Percentiles rank a stretch among this genome's conserved stretches.
phyloP scores from a whole-genome alignment of 2,797 vertebrate genomes.

The Furcifer pardalis region DNA sequence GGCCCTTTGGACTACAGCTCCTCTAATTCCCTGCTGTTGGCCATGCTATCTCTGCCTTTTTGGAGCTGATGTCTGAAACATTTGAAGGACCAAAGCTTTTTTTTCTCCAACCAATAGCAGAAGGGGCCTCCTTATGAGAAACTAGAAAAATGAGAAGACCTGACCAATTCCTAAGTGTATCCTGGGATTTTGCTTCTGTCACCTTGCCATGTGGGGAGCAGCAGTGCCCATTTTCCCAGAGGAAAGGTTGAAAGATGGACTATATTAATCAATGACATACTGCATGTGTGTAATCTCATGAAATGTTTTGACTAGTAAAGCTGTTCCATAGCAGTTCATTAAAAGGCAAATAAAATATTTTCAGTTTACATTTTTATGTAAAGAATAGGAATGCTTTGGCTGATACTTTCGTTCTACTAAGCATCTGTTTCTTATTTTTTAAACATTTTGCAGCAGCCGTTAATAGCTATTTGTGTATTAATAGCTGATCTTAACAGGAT shows the following conservation, averaged over 20 bases:
- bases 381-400: constrained; percentile 79
- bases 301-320: constrained; percentile 82
- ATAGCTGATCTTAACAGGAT: constrained; percentile 78
- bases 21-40: neutral
- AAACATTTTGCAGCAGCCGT: constrained; percentile 69
- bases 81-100: neutral
- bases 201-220: neutral
- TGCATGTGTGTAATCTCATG: constrained; percentile 71
- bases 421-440: constrained; percentile 82
- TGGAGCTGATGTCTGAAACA: neutral
- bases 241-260: constrained; percentile 62
- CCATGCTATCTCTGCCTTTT: neutral
- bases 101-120: neutral
- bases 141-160: neutral
- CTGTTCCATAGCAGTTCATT: constrained; percentile 80
- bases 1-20: no score
- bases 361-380: constrained; percentile 81
- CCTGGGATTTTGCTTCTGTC: neutral
- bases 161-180: neutral
- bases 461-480: constrained; percentile 73
- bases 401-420: constrained; percentile 72
- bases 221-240: constrained; percentile 67
- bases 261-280: constrained; percentile 76
- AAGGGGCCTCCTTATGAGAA: neutral
- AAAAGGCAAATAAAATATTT: constrained; percentile 80